These are phyloP conservation scores for Elachura formosa DNA, from an alignment of 2,113 vertebrate genomes.

Conservation along the genomic window DNA sequence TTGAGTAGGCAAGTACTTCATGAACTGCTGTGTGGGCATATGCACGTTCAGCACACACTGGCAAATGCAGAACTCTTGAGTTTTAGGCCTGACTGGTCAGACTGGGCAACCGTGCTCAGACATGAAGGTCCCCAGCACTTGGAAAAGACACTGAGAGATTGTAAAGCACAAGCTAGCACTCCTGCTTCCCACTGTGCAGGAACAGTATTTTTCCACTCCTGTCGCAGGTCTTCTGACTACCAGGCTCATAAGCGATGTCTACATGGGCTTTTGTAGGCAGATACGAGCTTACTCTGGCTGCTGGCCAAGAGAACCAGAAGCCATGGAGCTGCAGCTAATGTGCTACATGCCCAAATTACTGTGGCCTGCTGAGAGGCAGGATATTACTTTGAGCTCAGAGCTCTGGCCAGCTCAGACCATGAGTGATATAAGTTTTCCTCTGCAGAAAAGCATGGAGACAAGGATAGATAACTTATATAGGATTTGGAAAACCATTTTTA, in stretches of 20 bases:
- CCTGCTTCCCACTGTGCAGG: not conserved
- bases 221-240: conserved; percentile 33
- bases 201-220: conserved; percentile 59
- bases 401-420: conserved; percentile 16
- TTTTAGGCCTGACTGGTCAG: not conserved
- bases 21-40: not conserved
- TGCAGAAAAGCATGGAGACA: not conserved
- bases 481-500: not conserved
- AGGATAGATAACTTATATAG: not conserved
- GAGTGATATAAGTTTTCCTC: not conserved
- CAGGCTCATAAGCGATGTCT: conserved; percentile 39
- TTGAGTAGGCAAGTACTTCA: not conserved
- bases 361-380: conserved; percentile 61
- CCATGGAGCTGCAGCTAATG: conserved; percentile 54
- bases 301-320: conserved; percentile 56
- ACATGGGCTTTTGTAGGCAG: conserved; percentile 53
- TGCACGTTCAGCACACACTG: not conserved
- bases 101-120: not conserved
- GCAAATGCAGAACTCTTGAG: not conserved
- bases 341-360: conserved; percentile 51
- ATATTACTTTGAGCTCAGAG: conserved; percentile 41
- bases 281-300: conserved; percentile 48
- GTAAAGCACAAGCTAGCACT: not conserved
- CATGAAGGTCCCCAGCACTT: not conserved
- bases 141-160: not conserved